Evolutionary conservation across 2,113 vertebrate genomes (phyloP).

Genomic region (Urocolius indicus): DNA sequence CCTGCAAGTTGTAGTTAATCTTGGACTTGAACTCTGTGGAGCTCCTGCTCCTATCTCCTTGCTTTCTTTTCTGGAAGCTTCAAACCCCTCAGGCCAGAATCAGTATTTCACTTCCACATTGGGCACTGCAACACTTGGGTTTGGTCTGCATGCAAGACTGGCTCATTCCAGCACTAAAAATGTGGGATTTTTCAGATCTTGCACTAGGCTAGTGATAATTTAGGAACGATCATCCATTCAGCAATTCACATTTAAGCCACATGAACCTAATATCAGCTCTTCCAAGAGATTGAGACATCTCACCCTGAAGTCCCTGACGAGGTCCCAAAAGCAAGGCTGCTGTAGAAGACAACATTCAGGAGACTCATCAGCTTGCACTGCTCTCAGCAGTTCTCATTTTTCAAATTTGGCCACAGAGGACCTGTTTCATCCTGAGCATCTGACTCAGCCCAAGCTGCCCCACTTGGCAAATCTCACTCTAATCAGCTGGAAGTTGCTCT

Average conservation of each 20-base stretch:
- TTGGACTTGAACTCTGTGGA: neutral
- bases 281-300: neutral
- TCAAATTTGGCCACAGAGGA: neutral
- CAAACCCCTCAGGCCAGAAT: neutral
- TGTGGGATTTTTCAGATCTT: neutral
- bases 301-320: neutral
- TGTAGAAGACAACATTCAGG: neutral
- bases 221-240: neutral
- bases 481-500: neutral
- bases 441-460: neutral
- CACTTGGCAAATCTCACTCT: neutral
- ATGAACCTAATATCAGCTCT: neutral
- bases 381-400: neutral
- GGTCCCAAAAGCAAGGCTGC: neutral
- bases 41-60: neutral
- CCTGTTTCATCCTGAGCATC: neutral
- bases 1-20: neutral
- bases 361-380: neutral
- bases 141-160: neutral
- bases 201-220: neutral
- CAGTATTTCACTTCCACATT: neutral
- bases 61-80: neutral
- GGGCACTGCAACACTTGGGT: neutral
- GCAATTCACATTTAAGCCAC: neutral
- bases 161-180: neutral